These are phyloP conservation scores for Cherax quadricarinatus DNA, from an alignment of 1,140 invertebrate species.

Conservation along the genomic window DNA sequence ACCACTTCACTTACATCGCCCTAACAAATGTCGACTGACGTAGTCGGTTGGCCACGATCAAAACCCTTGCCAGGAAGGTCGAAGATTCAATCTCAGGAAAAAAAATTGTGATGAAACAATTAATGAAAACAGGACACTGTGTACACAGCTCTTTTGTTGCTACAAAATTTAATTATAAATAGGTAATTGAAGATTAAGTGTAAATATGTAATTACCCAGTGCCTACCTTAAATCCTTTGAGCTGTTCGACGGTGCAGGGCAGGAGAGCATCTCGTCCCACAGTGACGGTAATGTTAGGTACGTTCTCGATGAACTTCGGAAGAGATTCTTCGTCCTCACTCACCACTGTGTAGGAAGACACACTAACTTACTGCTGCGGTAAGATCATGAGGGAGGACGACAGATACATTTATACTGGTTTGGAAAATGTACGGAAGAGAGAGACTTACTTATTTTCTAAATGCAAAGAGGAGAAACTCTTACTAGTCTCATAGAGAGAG, in stretches of 20 bases:
- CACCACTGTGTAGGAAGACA: constrained; percentile 26
- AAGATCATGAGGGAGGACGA: not conserved
- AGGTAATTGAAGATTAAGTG: too few species aligned
- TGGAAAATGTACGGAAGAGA: not conserved
- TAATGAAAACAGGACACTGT: too few species aligned
- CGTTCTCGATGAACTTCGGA: constrained; percentile 63
- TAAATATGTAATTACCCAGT: too few species aligned
- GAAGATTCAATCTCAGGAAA: too few species aligned
- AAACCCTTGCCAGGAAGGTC: too few species aligned
- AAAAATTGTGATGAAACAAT: too few species aligned
- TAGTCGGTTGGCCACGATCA: too few species aligned
- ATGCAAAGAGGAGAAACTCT: not conserved
- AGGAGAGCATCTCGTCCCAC: constrained; percentile 93
- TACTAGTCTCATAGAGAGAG: not conserved
- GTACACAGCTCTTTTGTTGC: too few species aligned
- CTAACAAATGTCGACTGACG: too few species aligned
- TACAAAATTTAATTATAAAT: too few species aligned
- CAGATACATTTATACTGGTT: not conserved
- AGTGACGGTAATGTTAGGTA: constrained; percentile 94
- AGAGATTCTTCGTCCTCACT: constrained; percentile 47
- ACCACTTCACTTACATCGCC: too few species aligned
- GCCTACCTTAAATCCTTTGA: constrained; percentile 91
- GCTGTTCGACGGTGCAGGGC: constrained; percentile 94
- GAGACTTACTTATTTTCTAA: not conserved
- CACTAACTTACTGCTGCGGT: not conserved